Base-by-base conservation (phyloP, 2,113 vertebrate species). In the Rhynchomys soricoides region DNA sequence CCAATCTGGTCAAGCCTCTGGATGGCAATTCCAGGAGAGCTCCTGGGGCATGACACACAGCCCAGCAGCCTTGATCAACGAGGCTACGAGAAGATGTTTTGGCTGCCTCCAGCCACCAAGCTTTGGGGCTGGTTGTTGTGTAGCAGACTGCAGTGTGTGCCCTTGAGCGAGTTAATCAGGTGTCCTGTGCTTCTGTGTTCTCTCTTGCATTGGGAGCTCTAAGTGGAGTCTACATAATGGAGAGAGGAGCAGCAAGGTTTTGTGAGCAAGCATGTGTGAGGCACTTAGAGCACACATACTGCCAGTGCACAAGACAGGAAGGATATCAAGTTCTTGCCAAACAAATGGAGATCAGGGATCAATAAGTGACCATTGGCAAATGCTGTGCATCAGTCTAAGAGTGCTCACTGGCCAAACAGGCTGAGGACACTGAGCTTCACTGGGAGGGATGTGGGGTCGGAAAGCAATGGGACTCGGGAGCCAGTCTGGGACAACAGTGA, bases 381-480 rank as follows among this genome's bases (percentile, higher is more conserved):
- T 22, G n/a, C 86, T 11, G 5, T 7, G 9, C 3, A 5, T 26
- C 75, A 57, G 78, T 40, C 37, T 13, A 7, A 57, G 78, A 34
- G 4, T 16, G 86, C 5, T 16, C 12, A 0, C 3, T 6, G 48
- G 73, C 29, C 2, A 68, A 5, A n/a, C 43, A 31, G 68, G 7
- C 26, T 0, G 3, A 77, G 50, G 21, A 13, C 6, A 0, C 12
- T 0, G 62, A 5, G 13, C 0, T 8, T 59, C 45, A 1, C 5
- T 0, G 6, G 10, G 5, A 85, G 40, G 82, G 31, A 21, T n/a
- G 31, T 68, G 31, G 66, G 29, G 64, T 29, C 4, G 11, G 64
- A 31, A 13, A 66, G 64, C 29, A 3, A 11, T 13, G 11, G 29
- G 64, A 66, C 64, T 66, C 11, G 1, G 29, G 66, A 68, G 31